A percentile compares a stretch with the other conserved stretches of the same genome.
Conservation (phyloP, 2,888 invertebrate species). For the Coenonympha glycerion region DNA sequence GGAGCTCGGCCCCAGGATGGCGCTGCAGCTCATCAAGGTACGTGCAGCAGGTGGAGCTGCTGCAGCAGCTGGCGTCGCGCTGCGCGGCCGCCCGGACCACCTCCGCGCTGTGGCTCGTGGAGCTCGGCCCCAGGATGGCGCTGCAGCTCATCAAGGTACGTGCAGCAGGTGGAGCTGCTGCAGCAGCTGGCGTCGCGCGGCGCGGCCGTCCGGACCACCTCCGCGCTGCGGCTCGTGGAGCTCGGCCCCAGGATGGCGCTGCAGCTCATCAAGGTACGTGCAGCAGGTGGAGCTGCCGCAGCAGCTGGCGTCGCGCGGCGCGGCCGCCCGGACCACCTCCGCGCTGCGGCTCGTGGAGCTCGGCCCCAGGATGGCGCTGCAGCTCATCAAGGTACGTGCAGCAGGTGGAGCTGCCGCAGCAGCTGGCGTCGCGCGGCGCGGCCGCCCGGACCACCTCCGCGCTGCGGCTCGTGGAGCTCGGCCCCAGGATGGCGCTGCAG, state of each 20-base stretch:
- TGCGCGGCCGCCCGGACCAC: constrained; percentile 84
- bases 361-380: constrained; percentile 89
- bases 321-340: constrained; percentile 83
- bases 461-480: constrained; percentile 90
- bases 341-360: constrained; percentile 90
- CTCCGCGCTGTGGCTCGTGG: constrained; percentile 87
- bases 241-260: constrained; percentile 91
- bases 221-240: constrained; percentile 89
- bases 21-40: constrained; percentile 82
- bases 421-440: constrained; percentile 83
- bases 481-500: constrained; percentile 88
- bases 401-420: constrained; percentile 89
- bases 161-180: constrained; percentile 87
- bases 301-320: constrained; percentile 83
- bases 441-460: constrained; percentile 84
- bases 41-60: constrained; percentile 87
- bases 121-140: constrained; percentile 92
- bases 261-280: constrained; percentile 73
- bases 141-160: constrained; percentile 76
- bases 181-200: constrained; percentile 86
- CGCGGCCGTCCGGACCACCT: constrained; percentile 82
- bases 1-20: constrained; percentile 94
- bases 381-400: constrained; percentile 72
- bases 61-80: constrained; percentile 84
- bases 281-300: constrained; percentile 90